phyloP scores from a whole-genome alignment of 2,888 invertebrate genomes.

The Cynaeus angustus region DNA sequence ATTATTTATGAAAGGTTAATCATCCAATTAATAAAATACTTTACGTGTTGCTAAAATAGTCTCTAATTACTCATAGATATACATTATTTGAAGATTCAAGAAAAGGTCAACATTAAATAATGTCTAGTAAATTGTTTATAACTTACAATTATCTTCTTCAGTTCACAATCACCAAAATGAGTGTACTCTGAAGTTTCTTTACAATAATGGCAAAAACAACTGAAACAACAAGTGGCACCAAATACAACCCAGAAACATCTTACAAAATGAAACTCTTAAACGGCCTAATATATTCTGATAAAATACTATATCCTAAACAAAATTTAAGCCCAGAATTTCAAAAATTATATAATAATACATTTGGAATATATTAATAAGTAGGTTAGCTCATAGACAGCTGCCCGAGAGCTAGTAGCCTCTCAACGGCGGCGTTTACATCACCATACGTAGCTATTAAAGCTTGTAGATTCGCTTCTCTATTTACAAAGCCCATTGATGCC shows the following conservation, averaged over 20 bases:
- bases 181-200: conserved; percentile 3
- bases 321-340: conserved; percentile 38
- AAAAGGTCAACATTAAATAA: conserved; percentile 26
- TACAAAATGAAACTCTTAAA: conserved; percentile 26
- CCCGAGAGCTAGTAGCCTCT: conserved; percentile 82
- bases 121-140: conserved; percentile 14
- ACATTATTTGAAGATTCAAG: conserved; percentile 30
- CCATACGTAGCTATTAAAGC: conserved; percentile 97
- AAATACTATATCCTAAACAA: conserved; percentile 36
- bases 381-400: conserved; percentile 67
- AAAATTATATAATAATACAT: conserved; percentile 41
- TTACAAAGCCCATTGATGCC: conserved; percentile 96
- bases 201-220: conserved; percentile 41
- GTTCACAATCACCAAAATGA: conserved; percentile 11
- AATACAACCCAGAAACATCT: conserved; percentile 36
- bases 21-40: conserved; percentile 41
- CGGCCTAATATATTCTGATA: conserved; percentile 34
- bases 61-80: conserved; percentile 39
- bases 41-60: conserved; percentile 43
- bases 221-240: conserved; percentile 40
- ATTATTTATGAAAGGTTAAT: conserved; percentile 36
- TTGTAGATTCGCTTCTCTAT: conserved; percentile 97
- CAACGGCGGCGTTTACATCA: conserved; percentile 98
- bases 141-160: conserved; percentile 3
- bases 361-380: conserved; percentile 41